Evolutionary conservation across 2,888 invertebrate species (phyloP), one percentile per base, ranked within the genome.

Genomic region (Tanytarsus gracilentus): DNA sequence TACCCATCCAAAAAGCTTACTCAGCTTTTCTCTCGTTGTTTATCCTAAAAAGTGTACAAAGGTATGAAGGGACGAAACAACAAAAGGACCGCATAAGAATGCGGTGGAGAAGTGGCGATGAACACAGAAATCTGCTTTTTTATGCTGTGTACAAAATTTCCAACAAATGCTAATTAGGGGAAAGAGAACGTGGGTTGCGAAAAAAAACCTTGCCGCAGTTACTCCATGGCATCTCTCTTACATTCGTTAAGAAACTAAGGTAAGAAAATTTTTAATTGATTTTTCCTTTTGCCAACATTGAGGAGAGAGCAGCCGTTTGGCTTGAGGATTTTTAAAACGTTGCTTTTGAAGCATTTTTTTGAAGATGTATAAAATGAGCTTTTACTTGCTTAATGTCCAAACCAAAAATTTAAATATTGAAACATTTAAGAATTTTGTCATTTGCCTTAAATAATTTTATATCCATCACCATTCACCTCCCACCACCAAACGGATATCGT

Each of bases 131-230:
- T 44, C 44, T 44, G 44, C 44, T 44, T 44, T 44, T n/a, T 44
- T 44, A 33, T 33, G 33, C 6, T 33, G 9, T n/a, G n/a, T 4
- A 44, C 44, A 44, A 18, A 44, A 44, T 44, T 33, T 33, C n/a
- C 14, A 44, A 18, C 44, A 44, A 44, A 44, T 44, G 44, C 44
- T 44, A 44, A 44, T 44, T 44, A 44, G 44, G 44, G 44, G 44
- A 44, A 18, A 44, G 44, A 9, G 21, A 44, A 44, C 16, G 21
- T 18, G 16, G 21, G 44, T 23, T 23, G 44, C 21, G 18, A 36
- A 44, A 23, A 11, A 44, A 23, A 44, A 44, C 23, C 44, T 44
- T 44, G 44, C n/a, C 33, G 2, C 23, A 11, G 21, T 44, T 44
- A 44, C 21, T 18, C 21, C 23, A 44, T 44, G 44, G 44, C 44